Base-by-base conservation (phyloP, 2,113 vertebrate genomes). In the Microtus ochrogaster region DNA sequence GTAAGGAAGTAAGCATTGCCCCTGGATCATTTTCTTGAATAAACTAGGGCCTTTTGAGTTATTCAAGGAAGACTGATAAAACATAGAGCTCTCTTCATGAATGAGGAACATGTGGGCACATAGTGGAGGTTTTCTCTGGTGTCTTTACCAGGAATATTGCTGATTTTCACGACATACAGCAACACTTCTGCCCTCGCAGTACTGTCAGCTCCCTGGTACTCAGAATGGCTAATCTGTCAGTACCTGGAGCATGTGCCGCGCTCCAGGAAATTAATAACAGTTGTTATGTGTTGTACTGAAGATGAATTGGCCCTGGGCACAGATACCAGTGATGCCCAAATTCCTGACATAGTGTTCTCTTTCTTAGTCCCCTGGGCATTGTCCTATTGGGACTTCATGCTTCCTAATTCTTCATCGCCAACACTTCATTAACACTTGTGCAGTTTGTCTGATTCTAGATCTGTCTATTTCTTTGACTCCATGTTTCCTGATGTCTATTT, bases 331-430 rank as follows among this genome's bases (percentile, higher is more conserved):
- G 5, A 4, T 41, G 16, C 44, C 41, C 0, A 12, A 49, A 70
- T 24, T 52, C 24, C 26, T 9, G 44, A 65, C 17, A 63, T 13
- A 47, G 2, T 1, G 21, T 70, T 21, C 13, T 14, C 7, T 85
- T 21, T 26, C 16, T 76, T 66, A 70, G 22, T 12, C 30, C 19
- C 5, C 13, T 65, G 33, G 55, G n/a, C 44, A 7, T 36, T 36
- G 21, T 55, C 24, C 16, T 90, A 3, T 5, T 82, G 33, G 47
- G 28, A 11, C 47, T 30, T 33, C 6, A 39, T 26, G 11, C 55
- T 33, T 19, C 14, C 14, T 22, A 0, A 16, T 4, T 8, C 63
- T 1, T 26, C 19, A 17, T 17, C 72, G 61, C 3, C 16, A 19
- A 26, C 17, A 11, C 22, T 73, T 49, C 41, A 12, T 39, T 44